Percentiles rank a stretch among this genome's conserved stretches.
Evolutionary conservation across 2,888 invertebrate species (phyloP).

Genomic region (Caenorhabditis sp.): DNA sequence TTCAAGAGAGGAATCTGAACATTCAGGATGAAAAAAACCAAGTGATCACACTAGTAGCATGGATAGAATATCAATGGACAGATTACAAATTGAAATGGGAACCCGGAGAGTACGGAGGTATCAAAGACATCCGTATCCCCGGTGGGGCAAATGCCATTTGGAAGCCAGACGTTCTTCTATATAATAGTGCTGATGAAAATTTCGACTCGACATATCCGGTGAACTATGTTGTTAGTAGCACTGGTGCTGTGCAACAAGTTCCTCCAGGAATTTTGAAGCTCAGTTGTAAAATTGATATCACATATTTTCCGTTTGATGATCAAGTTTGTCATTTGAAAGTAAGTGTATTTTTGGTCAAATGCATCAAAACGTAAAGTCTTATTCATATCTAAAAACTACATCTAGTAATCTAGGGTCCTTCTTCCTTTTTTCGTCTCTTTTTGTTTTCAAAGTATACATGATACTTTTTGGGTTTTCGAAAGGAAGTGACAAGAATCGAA

Average conservation of each 20-base stretch:
- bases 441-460: conserved; percentile 1
- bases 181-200: conserved; percentile 61
- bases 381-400: conserved; percentile 38
- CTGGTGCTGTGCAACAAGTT: conserved; percentile 88
- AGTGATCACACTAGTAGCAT: conserved; percentile 60
- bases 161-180: conserved; percentile 59
- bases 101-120: conserved; percentile 58
- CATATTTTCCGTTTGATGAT: conserved; percentile 76
- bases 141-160: conserved; percentile 58
- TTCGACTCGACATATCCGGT: conserved; percentile 64
- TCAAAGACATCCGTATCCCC: conserved; percentile 58
- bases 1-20: too few species aligned
- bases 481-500: not conserved
- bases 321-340: conserved; percentile 74
- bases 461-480: conserved; percentile 21
- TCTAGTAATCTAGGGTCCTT: conserved; percentile 34
- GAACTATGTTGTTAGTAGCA: conserved; percentile 81
- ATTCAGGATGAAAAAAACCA: conserved; percentile 66
- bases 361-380: conserved; percentile 1
- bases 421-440: not conserved
- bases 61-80: conserved; percentile 65
- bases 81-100: conserved; percentile 63
- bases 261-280: conserved; percentile 82
- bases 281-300: conserved; percentile 93
- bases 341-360: conserved; percentile 2